Percentiles rank a stretch among this genome's conserved stretches.
Conservation (phyloP, 2,888 invertebrate genomes). For the Lasius platythorax region DNA sequence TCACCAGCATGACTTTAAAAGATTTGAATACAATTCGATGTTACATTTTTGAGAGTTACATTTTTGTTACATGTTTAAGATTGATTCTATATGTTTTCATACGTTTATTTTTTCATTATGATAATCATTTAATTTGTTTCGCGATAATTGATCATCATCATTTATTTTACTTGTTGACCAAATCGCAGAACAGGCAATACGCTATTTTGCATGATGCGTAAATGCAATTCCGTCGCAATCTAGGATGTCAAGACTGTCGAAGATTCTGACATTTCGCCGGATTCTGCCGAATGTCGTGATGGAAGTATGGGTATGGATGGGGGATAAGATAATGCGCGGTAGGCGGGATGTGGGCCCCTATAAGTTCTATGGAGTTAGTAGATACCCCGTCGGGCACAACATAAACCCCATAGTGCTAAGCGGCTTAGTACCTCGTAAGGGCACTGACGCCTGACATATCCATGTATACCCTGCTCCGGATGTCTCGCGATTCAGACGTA, state of each 20-base stretch:
- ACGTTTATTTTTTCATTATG: not conserved
- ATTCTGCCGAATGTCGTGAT: conserved; percentile 61
- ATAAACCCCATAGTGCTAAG: conserved; percentile 85
- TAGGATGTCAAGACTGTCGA: conserved; percentile 27
- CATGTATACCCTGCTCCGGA: conserved; percentile 67
- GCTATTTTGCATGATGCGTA: not conserved
- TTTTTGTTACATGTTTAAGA: not conserved
- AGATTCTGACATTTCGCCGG: conserved; percentile 41
- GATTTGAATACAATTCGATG: not conserved
- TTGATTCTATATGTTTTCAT: not conserved
- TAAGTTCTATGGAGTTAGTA: conserved; percentile 81
- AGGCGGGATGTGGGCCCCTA: conserved; percentile 75
- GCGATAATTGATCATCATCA: conserved; percentile 21
- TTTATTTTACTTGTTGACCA: conserved; percentile 20
- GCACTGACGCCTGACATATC: conserved; percentile 85
- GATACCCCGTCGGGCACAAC: conserved; percentile 83
- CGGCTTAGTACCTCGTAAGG: conserved; percentile 84
- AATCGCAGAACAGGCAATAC: conserved; percentile 3
- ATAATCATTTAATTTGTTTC: conserved; percentile 15
- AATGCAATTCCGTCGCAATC: conserved; percentile 35
- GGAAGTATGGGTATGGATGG: conserved; percentile 76
- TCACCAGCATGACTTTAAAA: not conserved
- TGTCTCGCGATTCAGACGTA: conserved; percentile 53
- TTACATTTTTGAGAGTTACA: conserved; percentile 1
- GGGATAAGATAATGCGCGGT: conserved; percentile 78